Conservation (phyloP, 2,888 invertebrate species). For the Aphodius granarius region DNA sequence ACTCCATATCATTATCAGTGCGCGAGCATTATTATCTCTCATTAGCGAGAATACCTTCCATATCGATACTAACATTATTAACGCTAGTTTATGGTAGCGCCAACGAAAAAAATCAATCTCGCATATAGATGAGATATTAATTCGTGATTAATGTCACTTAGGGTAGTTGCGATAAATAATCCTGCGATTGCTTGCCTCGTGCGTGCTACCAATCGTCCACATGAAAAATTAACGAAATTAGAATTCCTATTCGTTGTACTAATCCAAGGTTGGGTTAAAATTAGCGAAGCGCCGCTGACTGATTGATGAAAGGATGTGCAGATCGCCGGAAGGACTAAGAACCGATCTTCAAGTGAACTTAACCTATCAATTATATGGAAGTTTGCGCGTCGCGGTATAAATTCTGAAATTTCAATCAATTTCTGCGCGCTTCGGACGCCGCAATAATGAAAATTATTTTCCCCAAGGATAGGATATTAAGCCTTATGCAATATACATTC, state of each 20-base stretch:
- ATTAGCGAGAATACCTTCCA: background rate
- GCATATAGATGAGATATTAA: constrained; percentile 24
- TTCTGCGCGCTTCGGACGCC: background rate
- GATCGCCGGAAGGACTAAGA: background rate
- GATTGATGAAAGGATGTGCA: background rate
- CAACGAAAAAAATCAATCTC: background rate
- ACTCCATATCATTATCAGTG: background rate
- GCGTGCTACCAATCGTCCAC: background rate
- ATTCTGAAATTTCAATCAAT: background rate
- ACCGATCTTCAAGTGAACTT: background rate
- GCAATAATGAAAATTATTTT: background rate
- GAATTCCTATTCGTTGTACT: background rate
- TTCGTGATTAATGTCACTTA: constrained; percentile 20
- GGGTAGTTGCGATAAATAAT: background rate
- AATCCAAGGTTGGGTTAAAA: background rate
- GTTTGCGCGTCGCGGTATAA: background rate
- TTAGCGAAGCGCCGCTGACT: background rate
- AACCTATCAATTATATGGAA: background rate
- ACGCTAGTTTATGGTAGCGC: background rate
- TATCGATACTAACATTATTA: background rate
- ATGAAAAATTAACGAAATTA: background rate
- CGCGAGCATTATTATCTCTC: background rate
- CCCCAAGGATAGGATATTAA: background rate
- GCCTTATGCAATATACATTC: background rate
- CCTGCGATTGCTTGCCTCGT: background rate